Evolutionary conservation across 2,113 vertebrate species (phyloP).

Genomic region (Rhinolophus ferrumequinum): DNA sequence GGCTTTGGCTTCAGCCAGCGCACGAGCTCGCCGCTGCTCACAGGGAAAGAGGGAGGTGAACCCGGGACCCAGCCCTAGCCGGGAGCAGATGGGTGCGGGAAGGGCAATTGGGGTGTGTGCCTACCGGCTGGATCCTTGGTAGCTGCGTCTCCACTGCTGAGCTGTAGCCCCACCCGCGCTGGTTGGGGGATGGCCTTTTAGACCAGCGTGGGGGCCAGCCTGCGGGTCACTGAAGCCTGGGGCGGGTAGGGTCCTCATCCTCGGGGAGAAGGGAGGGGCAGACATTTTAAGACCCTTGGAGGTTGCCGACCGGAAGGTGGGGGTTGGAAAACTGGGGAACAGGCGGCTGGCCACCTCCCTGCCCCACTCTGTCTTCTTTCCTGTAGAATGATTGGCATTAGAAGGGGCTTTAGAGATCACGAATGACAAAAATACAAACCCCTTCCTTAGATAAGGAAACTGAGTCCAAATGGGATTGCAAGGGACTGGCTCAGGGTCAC

Average conservation of each 20-base stretch:
- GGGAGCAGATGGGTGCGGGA: rapidly evolving
- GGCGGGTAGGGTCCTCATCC: rapidly evolving
- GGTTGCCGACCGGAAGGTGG: no score
- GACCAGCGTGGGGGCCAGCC: rapidly evolving
- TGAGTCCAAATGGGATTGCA: not conserved
- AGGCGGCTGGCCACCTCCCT: rapidly evolving
- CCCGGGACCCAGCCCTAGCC: not conserved
- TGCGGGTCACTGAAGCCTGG: not conserved
- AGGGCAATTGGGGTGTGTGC: no score
- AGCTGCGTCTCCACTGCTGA: rapidly evolving
- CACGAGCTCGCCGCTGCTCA: slow-evolving; percentile 40
- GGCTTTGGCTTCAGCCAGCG: slow-evolving; percentile 75
- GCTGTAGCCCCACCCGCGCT: rapidly evolving
- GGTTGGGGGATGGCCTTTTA: not conserved
- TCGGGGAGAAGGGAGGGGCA: rapidly evolving
- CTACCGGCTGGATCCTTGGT: not conserved
- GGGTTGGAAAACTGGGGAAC: not conserved
- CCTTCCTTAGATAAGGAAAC: not conserved
- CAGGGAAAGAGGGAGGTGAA: not conserved
- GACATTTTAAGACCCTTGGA: not conserved
- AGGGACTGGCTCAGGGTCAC: not conserved
- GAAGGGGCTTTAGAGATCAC: not conserved
- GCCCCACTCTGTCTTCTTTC: not conserved
- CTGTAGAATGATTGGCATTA: not conserved
- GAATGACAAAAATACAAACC: not conserved